Conservation (phyloP, 2,888 invertebrate genomes). For the Hydraecia micacea region DNA sequence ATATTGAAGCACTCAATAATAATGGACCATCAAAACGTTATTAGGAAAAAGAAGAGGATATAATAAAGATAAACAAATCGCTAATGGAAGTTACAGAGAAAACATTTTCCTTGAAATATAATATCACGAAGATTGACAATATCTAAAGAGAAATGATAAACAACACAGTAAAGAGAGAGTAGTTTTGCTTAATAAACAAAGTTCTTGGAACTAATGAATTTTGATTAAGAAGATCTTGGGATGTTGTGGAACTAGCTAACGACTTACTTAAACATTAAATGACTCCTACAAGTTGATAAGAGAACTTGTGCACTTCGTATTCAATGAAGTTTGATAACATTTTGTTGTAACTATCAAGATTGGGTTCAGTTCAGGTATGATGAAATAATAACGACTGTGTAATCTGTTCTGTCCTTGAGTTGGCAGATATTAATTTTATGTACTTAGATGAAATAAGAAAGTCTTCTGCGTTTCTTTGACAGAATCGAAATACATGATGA, state of each 20-base stretch:
- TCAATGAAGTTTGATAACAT: conserved; percentile 36
- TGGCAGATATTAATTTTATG: not conserved
- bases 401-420: not conserved
- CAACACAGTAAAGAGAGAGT: not conserved
- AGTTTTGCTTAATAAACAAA: conserved; percentile 22
- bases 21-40: not conserved
- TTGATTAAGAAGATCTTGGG: conserved; percentile 34
- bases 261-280: conserved; percentile 45
- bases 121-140: not conserved
- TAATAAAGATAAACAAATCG: conserved; percentile 17
- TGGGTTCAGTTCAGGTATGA: not conserved
- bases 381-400: not conserved
- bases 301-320: conserved; percentile 45
- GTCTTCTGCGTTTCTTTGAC: not conserved
- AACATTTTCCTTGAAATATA: conserved; percentile 3
- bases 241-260: conserved; percentile 26
- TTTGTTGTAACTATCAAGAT: conserved; percentile 7
- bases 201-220: conserved; percentile 44
- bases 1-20: conserved; percentile 8
- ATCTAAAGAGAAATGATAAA: conserved; percentile 11
- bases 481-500: not conserved
- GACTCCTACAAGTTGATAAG: conserved; percentile 28
- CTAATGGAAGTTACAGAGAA: conserved; percentile 28
- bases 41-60: not conserved
- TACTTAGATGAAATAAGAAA: not conserved